A percentile compares a stretch with the other conserved stretches of the same genome.
phyloP scores from a whole-genome alignment of 2,888 invertebrate species.

The Drosophila demipolita region DNA sequence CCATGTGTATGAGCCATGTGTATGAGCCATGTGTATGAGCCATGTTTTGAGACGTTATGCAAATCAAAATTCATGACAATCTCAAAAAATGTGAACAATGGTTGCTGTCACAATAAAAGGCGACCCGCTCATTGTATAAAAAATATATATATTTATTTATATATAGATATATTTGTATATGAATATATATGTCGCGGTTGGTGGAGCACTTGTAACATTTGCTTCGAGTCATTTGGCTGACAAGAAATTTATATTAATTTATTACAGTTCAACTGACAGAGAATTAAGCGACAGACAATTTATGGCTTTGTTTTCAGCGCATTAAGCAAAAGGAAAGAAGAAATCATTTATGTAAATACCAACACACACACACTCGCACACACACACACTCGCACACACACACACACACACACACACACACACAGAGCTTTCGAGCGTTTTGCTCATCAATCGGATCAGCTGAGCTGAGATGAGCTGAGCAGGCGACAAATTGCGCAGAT shows the following conservation, averaged over 20 bases:
- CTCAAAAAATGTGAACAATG: slow-evolving; percentile 34
- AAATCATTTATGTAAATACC: slow-evolving; percentile 75
- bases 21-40: background rate
- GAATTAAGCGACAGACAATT: slow-evolving; percentile 84
- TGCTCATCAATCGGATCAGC: slow-evolving; percentile 39
- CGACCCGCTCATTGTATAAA: slow-evolving; percentile 18
- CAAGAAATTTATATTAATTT: slow-evolving; percentile 84
- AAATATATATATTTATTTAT: background rate
- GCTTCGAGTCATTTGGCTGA: slow-evolving; percentile 62
- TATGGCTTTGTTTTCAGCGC: slow-evolving; percentile 83
- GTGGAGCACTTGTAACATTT: slow-evolving; percentile 48
- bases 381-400: slow-evolving; percentile 2
- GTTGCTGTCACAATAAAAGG: slow-evolving; percentile 23
- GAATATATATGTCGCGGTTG: background rate
- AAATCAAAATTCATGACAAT: slow-evolving; percentile 42
- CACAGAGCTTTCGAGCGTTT: slow-evolving; percentile 20
- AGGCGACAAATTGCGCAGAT: slow-evolving; percentile 33
- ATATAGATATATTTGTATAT: background rate
- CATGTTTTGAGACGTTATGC: slow-evolving; percentile 8
- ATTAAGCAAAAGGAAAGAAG: slow-evolving; percentile 50
- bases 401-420: background rate
- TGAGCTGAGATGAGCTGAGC: slow-evolving; percentile 3
- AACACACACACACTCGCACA: background rate
- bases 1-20: background rate
- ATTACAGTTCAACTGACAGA: slow-evolving; percentile 83